These are phyloP conservation scores for Crypturellus undulatus DNA, from an alignment of 2,113 vertebrate genomes.

Conservation along the genomic window DNA sequence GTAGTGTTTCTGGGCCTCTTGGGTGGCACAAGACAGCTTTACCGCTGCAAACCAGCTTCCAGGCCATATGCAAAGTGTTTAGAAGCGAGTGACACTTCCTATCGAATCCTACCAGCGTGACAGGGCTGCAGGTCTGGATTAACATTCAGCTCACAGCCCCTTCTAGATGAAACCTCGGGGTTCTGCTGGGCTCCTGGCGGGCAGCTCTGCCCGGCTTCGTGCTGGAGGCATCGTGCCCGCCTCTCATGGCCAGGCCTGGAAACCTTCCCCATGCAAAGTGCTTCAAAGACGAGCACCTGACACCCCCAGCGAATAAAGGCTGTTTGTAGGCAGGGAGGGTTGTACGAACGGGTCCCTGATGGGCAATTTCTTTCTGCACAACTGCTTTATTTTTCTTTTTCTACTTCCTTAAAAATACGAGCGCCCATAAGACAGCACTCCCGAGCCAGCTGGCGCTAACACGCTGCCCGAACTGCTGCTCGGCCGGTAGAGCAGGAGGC, in stretches of 20 bases:
- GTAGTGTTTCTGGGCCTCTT: not conserved
- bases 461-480: not conserved
- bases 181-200: not conserved
- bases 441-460: not conserved
- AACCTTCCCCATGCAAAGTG: not conserved
- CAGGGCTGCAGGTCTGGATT: not conserved
- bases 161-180: not conserved
- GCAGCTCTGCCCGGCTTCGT: not conserved
- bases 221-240: accelerated
- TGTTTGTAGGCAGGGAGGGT: not conserved
- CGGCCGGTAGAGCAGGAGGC: not conserved
- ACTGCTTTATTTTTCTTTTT: conserved; percentile 9
- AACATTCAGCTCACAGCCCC: accelerated
- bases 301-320: not conserved
- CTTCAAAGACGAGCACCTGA: not conserved
- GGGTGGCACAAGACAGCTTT: not conserved
- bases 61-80: not conserved
- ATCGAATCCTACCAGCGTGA: accelerated
- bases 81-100: not conserved
- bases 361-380: not conserved
- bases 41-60: not conserved
- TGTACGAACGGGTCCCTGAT: not conserved
- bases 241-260: not conserved
- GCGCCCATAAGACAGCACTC: not conserved
- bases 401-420: not conserved